A percentile compares a stretch with the other conserved stretches of the same genome.
These are phyloP conservation scores for Oryzias celebensis DNA, from an alignment of 2,113 vertebrate genomes.

Conservation along the genomic window DNA sequence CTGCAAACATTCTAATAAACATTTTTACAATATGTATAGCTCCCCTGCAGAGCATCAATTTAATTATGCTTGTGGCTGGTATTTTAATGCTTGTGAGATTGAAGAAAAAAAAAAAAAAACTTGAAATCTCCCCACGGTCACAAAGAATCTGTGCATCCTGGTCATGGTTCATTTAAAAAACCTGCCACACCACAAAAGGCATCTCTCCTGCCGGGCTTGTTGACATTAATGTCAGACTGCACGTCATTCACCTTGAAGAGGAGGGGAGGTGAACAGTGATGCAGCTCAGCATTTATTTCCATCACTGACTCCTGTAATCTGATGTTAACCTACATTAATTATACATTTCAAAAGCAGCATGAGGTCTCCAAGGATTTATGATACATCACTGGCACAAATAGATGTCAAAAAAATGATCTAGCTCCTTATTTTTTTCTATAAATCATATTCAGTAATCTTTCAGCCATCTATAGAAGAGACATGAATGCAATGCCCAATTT, in stretches of 20 bases:
- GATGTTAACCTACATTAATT: background rate
- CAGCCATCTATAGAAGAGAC: too few relatives aligned
- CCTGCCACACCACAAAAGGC: background rate
- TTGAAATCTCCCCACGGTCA: background rate
- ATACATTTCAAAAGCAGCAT: too few relatives aligned
- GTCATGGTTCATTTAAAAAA: conserved; percentile 25
- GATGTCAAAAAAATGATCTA: too few relatives aligned
- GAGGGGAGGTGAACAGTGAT: conserved; percentile 14
- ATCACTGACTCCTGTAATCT: conserved; percentile 1
- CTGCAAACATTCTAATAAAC: too few relatives aligned
- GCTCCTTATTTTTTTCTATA: too few relatives aligned
- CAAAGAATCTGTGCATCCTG: conserved; percentile 1
- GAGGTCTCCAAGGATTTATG: too few relatives aligned
- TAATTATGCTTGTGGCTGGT: background rate
- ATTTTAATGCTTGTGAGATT: conserved; percentile 12
- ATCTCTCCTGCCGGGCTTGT: conserved; percentile 11
- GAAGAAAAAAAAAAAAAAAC: conserved; percentile 4
- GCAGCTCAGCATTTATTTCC: conserved; percentile 1
- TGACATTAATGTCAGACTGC: conserved; percentile 22
- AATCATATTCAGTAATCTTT: too few relatives aligned
- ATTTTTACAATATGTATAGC: background rate
- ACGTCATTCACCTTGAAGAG: conserved; percentile 22
- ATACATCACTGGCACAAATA: too few relatives aligned
- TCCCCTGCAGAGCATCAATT: conserved; percentile 4
- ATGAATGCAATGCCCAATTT: too few relatives aligned